These are phyloP conservation scores for Tachuris rubrigastra DNA, from an alignment of 2,113 vertebrate species.

Conservation along the genomic window DNA sequence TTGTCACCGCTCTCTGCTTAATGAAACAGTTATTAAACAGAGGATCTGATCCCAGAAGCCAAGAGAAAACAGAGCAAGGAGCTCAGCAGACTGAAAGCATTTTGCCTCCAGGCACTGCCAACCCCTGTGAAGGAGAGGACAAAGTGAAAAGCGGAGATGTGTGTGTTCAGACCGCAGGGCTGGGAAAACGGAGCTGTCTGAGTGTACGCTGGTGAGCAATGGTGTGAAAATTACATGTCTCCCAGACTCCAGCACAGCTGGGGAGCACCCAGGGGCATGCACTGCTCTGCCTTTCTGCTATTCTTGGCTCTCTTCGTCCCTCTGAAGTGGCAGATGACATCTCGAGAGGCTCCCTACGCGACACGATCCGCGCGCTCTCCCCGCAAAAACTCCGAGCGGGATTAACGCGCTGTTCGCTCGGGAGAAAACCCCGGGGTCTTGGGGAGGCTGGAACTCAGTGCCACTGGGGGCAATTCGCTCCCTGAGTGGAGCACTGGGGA, in stretches of 20 bases:
- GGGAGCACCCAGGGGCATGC: conserved; percentile 41
- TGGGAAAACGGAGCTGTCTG: conserved; percentile 4
- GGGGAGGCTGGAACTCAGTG: not conserved
- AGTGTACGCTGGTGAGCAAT: conserved; percentile 46
- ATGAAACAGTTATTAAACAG: not conserved
- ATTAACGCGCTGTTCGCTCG: not conserved
- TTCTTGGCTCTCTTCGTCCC: conserved; percentile 50
- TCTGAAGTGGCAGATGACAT: conserved; percentile 64
- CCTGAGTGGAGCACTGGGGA: not conserved
- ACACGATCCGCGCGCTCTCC: not conserved
- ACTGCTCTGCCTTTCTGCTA: conserved; percentile 37
- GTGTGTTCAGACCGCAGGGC: conserved; percentile 42
- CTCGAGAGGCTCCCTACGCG: conserved; percentile 14
- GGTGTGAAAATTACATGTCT: conserved; percentile 65
- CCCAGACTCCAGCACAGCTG: conserved; percentile 8
- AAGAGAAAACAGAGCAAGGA: not conserved
- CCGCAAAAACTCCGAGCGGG: not conserved
- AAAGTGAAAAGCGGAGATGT: conserved; percentile 24
- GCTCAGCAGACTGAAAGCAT: accelerated
- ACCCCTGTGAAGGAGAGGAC: not conserved
- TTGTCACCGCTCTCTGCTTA: not conserved
- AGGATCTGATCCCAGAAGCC: not conserved
- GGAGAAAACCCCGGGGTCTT: not conserved
- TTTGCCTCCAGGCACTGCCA: not conserved
- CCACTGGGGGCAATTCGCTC: not conserved